Conservation (phyloP, 2,113 vertebrate genomes). For the Ovis canadensis region DNA sequence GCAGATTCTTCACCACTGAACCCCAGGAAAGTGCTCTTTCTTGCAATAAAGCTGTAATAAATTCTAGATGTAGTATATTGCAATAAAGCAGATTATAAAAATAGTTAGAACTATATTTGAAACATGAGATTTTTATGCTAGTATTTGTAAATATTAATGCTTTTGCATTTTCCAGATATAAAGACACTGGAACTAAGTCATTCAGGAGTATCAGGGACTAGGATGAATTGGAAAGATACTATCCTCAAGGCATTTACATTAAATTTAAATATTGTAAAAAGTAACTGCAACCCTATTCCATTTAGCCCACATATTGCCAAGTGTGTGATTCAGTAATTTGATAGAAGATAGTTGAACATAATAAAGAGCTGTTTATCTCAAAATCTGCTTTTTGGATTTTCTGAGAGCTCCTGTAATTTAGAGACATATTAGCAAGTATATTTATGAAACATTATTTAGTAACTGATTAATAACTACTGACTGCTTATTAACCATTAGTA, state of each 20-base stretch:
- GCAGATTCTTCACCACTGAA: background rate
- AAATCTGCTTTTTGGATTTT: background rate
- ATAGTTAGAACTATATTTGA: background rate
- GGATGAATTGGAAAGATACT: background rate
- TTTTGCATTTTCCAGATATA: background rate
- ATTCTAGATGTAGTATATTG: background rate
- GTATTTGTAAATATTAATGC: background rate
- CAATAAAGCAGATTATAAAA: constrained; percentile 2
- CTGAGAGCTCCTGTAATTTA: background rate
- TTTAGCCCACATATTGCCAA: background rate
- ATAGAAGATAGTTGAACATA: background rate
- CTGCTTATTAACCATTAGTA: background rate
- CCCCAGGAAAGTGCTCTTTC: background rate
- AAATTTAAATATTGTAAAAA: background rate
- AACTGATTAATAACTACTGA: background rate
- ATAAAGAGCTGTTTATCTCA: background rate
- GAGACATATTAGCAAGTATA: background rate
- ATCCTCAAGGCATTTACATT: background rate
- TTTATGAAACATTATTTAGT: background rate
- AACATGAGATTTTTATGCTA: background rate
- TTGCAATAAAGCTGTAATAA: background rate
- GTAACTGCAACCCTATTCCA: background rate
- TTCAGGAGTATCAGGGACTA: background rate
- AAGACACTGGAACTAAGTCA: background rate
- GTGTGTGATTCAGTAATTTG: background rate